Conservation (phyloP, 1,140 invertebrate species). For the Plectus sambesii region DNA sequence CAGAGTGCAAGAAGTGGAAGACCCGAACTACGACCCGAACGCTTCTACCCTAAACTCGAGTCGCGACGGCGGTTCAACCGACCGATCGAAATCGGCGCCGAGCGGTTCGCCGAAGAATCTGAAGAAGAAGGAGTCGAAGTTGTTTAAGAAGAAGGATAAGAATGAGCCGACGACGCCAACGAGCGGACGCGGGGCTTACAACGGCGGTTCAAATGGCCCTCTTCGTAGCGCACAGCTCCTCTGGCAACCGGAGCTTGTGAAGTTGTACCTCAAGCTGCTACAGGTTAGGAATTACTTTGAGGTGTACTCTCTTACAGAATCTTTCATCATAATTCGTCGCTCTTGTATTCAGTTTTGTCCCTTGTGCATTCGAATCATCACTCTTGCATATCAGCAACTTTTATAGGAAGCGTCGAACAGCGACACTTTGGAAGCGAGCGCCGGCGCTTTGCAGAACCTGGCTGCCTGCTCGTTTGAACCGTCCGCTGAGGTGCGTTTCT, state of each 20-base stretch:
- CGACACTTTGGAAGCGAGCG: conserved; percentile 89
- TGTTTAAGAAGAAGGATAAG: conserved; percentile 76
- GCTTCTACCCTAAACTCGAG: conserved; percentile 49
- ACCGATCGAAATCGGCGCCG: conserved; percentile 55
- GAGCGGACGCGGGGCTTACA: no score
- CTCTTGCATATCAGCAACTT: conserved; percentile 77
- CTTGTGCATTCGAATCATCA: no score
- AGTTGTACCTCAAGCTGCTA: conserved; percentile 76
- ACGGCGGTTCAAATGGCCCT: no score
- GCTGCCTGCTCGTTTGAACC: conserved; percentile 66
- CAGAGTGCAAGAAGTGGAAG: conserved; percentile 73
- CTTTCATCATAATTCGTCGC: no score
- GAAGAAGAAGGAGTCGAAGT: conserved; percentile 34
- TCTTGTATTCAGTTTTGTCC: no score
- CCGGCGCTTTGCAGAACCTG: conserved; percentile 90
- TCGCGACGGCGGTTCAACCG: conserved; percentile 51
- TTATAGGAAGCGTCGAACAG: conserved; percentile 90
- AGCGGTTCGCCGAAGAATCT: conserved; percentile 37
- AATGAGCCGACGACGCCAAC: conserved; percentile 39
- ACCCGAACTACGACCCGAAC: conserved; percentile 86
- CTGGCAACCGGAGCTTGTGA: conserved; percentile 87
- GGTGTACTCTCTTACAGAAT: no score
- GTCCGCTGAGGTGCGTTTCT: no score
- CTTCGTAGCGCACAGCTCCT: conserved; percentile 83
- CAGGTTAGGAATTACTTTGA: no score